Evolutionary conservation across 1,140 invertebrate genomes (phyloP).

Genomic region (Conus ventricosus): DNA sequence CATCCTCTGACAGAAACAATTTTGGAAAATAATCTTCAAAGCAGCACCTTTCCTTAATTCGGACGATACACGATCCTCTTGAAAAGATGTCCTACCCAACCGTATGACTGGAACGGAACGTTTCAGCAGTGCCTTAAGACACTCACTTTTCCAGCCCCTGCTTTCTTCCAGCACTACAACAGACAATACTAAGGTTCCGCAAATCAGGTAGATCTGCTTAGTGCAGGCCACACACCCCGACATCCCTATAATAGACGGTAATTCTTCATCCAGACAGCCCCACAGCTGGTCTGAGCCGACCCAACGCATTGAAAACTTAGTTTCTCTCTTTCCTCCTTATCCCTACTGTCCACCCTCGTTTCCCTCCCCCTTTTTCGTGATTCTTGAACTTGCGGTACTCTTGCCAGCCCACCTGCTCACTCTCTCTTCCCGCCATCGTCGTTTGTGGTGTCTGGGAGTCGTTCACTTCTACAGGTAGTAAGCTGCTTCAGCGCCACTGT

Average conservation of each 20-base stretch:
- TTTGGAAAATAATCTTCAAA: no score
- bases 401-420: not conserved
- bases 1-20: no score
- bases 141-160: not conserved
- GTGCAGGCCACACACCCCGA: not conserved
- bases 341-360: not conserved
- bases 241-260: not conserved
- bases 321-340: not conserved
- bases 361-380: not conserved
- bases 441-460: constrained; percentile 30
- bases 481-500: not conserved
- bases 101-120: no score
- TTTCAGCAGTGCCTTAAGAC: no score
- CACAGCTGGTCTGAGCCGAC: constrained; percentile 20
- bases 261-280: constrained; percentile 11
- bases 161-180: not conserved
- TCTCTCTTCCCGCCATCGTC: not conserved
- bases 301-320: constrained; percentile 14
- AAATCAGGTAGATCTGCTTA: constrained; percentile 3
- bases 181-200: not conserved
- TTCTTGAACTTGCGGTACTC: not conserved
- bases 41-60: no score
- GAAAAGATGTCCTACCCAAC: no score
- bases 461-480: constrained; percentile 28
- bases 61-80: no score